Evolutionary conservation across 2,797 vertebrate genomes (phyloP), one percentile per base, ranked within the genome.

Genomic region (Ambastaia sidthimunki): DNA sequence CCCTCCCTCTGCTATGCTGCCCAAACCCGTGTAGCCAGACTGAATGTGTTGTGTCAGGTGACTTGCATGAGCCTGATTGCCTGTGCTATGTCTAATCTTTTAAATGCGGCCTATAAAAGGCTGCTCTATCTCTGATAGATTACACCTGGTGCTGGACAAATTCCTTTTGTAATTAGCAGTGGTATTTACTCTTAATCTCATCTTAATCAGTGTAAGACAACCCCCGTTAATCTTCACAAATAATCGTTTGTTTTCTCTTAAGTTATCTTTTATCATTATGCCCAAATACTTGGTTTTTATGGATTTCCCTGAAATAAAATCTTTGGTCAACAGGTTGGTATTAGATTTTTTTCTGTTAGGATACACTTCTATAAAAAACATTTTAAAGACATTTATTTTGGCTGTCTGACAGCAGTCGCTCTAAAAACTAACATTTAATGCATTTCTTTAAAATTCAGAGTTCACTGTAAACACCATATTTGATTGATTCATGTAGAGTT

Each of bases 61-160:
- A 41, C 28, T 37, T 80, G 81, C 81, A 83, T 71, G 81, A 59
- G 50, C 67, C 59, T 62, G 19, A 55, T 37, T 19, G 11, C 21
- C 3, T n/a, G 12, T 52, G 18, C 3, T 31, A 34, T 37, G 13
- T 19, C 60, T 25, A 15, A 11, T 28, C 25, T n/a, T 63, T 31
- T 34, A 18, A 63, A 37, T 65, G 31, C 19, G 7, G 5, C 12
- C 10, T n/a, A 37, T 19, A 37, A 65, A 19, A 9, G 18, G 9
- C 3, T 65, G 9, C 31, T 19, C 31, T n/a, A 28, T 28, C 7
- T 65, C 9, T 41, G 34, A 37, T 62, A 28, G 6, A 31, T 62
- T 7, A 62, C 9, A 65, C 31, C n/a, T 41, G 18, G 62, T 48
- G 10, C n/a, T 68, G 13, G 1, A 47, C 44, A 16, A 48, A 18